Evolutionary conservation across 2,888 invertebrate genomes (phyloP), one percentile per base, ranked within the genome.

Genomic region (Pyrrhia umbra): DNA sequence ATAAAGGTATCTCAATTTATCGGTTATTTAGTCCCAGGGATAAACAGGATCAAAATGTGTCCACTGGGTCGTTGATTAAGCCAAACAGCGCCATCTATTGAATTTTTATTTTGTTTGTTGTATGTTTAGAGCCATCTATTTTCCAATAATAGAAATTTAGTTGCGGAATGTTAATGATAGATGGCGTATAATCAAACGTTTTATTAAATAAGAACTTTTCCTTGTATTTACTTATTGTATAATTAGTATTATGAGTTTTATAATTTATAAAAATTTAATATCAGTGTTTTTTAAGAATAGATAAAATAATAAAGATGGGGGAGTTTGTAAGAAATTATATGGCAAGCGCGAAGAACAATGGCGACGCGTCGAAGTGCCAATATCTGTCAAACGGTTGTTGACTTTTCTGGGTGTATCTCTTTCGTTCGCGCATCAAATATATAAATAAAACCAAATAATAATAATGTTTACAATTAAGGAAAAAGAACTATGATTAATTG

Each of bases 361-460:
- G 90, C 89, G 88, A 83, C 83, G 82, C 85, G 75, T 84, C 80
- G 39, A 68, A 73, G 71, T 79, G 70, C 69, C 77, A 80, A 73
- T 64, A 73, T 25, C 85, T 90, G 93, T 93, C 93, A 93, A 92
- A 88, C 92, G 93, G 92, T 92, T 93, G 92, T 93, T 93, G 93
- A 93, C 93, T 92, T 83, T 81, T 82, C 77, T 45, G 83, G 81
- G 80, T 85, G 85, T 83, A 64, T 77, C 81, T 80, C 74, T 68
- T 77, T 79, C 77, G 77, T 73, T 67, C 70, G 46, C 64, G 40
- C 59, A 56, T 68, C 37, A 56, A 49, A 62, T 64, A 61, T 67
- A 70, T 65, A 67, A 61, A 64, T 68, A 62, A 54, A 67, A 60
- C 40, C 54, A 46, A 55, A 60, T 42, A 56, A 6, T 51, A 59